Conservation (phyloP, 2,113 vertebrate genomes). For the Ceratotherium simum region DNA sequence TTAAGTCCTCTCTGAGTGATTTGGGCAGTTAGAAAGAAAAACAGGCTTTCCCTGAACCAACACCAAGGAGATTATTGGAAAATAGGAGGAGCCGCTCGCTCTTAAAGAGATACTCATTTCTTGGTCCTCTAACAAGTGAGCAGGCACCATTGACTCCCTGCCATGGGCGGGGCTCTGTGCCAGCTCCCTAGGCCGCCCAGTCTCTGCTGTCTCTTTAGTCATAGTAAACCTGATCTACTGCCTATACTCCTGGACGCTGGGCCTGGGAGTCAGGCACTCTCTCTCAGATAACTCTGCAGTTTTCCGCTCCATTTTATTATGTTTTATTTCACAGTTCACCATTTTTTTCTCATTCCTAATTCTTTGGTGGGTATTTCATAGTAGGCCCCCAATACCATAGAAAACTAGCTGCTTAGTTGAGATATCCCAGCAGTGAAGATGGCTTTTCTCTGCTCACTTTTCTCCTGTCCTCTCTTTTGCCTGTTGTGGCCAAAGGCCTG, state of each 20-base stretch:
- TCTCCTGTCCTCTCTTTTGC: not conserved
- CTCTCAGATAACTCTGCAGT: not conserved
- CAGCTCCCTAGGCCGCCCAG: too few species aligned
- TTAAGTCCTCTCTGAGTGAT: not conserved
- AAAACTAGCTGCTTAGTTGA: not conserved
- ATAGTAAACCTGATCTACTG: not conserved
- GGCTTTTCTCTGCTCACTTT: not conserved
- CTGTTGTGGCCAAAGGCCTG: not conserved
- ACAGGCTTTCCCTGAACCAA: not conserved
- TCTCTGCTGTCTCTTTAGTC: not conserved
- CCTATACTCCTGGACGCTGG: not conserved
- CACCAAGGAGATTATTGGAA: not conserved
- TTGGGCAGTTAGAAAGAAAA: not conserved
- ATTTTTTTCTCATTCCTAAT: not conserved
- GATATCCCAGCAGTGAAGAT: not conserved
- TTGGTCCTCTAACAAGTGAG: not conserved
- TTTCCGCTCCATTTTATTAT: not conserved
- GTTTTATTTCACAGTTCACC: not conserved
- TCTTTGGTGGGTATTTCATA: not conserved
- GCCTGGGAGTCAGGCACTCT: not conserved
- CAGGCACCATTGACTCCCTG: accelerated
- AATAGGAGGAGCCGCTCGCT: conserved; percentile 36
- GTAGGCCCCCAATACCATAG: not conserved
- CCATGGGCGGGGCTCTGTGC: not conserved
- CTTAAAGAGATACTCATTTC: conserved; percentile 26